Base-by-base conservation (phyloP, 2,888 invertebrate genomes). In the Drosophila mimetica region DNA sequence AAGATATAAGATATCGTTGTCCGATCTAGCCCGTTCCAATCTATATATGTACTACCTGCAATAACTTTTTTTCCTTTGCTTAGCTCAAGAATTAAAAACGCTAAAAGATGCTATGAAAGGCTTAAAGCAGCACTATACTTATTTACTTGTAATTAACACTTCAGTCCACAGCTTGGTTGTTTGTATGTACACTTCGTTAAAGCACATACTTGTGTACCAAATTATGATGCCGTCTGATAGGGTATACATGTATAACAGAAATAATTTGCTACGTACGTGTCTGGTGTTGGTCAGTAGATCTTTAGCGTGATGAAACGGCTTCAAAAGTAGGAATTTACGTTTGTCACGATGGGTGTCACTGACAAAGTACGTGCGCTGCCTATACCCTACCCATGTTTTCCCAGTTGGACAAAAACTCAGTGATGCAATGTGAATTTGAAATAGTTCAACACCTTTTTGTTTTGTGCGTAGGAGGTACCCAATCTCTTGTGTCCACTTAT, bases 281-380 rank as follows among this genome's bases (percentile, higher is more conserved):
- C 30, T 30, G 46, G 46, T 30, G 28, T 46, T 46, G 13, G 13
- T 2, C 7, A 30, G 11, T 16, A 13, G 16, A 46, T 30, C 30
- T 46, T 16, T 30, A 30, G 13, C 6, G 6, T 13, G 46, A 13
- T 30, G 13, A 46, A 46, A 30, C 46, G 30, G 28, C 30, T 18
- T 30, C 3, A n/a, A 22, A 20, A 25, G 8, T 1, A n/a, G 8
- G 16, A 30, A 18, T 18, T 16, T 16, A 16, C 16, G 30, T 30
- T 30, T 46, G 28, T 46, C 46, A 46, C 46, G 46, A 46, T 30
- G 46, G 46, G 46, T 46, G 46, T 46, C 46, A 44, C 25, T 13
- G 16, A 6, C 16, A 7, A 14, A 13, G 11, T 46, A 30, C 46
- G 46, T 46, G 46, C 30, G 6, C 16, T 30, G 46, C 28, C 30